Evolutionary conservation across 2,888 invertebrate genomes (phyloP).

Genomic region (Allacma fusca): DNA sequence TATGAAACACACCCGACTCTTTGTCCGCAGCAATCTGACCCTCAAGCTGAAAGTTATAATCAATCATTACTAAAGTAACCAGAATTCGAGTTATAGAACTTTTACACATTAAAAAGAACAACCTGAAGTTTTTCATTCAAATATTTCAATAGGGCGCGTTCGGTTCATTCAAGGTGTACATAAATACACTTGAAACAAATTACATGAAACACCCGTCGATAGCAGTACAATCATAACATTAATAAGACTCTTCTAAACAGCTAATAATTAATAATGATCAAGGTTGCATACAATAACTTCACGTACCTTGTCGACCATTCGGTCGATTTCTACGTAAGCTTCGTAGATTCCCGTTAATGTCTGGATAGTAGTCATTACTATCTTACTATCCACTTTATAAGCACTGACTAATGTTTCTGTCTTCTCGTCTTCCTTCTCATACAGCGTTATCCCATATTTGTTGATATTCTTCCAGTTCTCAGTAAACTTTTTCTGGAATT

Average conservation of each 20-base stretch:
- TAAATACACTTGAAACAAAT: too few relatives aligned
- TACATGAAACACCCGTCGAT: too few relatives aligned
- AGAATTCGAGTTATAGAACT: too few relatives aligned
- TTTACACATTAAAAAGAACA: too few relatives aligned
- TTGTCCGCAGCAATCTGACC: conserved; percentile 11
- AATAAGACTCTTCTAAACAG: too few relatives aligned
- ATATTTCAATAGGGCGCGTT: too few relatives aligned
- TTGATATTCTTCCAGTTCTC: conserved; percentile 13
- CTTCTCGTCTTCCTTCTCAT: conserved; percentile 10
- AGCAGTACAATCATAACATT: too few relatives aligned
- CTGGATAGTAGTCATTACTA: background rate
- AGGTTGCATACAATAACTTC: background rate
- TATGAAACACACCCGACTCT: background rate
- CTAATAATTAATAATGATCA: too few relatives aligned
- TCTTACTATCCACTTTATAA: background rate
- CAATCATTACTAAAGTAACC: too few relatives aligned
- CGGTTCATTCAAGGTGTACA: too few relatives aligned
- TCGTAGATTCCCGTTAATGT: background rate
- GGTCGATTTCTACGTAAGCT: conserved; percentile 7
- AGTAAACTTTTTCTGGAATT: background rate
- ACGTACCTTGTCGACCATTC: background rate
- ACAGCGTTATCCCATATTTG: background rate
- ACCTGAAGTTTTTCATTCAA: too few relatives aligned
- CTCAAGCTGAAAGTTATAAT: conserved; percentile 26
- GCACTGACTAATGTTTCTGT: background rate